Base-by-base conservation (phyloP, 2,113 vertebrate species). In the Gasterosteus nipponicus region DNA sequence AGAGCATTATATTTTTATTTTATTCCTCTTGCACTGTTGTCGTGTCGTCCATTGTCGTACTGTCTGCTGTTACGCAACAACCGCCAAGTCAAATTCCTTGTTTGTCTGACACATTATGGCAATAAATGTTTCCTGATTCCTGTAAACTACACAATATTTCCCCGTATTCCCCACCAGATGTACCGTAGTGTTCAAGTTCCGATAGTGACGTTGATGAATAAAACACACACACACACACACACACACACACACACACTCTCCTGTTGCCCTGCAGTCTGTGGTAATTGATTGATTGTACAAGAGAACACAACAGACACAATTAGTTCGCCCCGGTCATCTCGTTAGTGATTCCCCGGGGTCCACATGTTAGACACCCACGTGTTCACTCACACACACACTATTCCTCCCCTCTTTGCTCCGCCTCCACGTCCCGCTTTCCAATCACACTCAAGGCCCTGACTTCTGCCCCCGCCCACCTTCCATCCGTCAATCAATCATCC, bases 201-300 rank as follows among this genome's bases (percentile, higher is more conserved):
- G 47, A 3, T 39, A 53, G 31, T 44, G 66, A 69, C 26, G 26
- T 6, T 41, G 74, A 81, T 44, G 49, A 60, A 73, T 67, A 67
- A 69, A 22, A 62, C 69, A 62, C 53, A 56, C 59, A 66, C 46
- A 39, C 71, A 73, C 60, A 16, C 69, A 38, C 70, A 69, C 65
- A 59, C 66, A 78, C 67, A 75, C 60, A 72, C 44, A 47, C 73
- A 73, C 29, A 69, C 70, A 62, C 4, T 5, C 35, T 19, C 3
- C 69, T 59, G 18, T 51, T 63, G 77, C 70, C 70, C 78, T 77
- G 35, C 69, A 66, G 71, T 69, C 63, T 81, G 62, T 59, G 62
- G 59, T 92, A 91, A 90, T 81, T 89, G 89, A 94, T 93, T 90
- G 86, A 93, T 91, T 88, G 81, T 73, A 91, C 79, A 86, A 79